phyloP scores from a whole-genome alignment of 2,888 invertebrate genomes.

The Leptopilina syphax region DNA sequence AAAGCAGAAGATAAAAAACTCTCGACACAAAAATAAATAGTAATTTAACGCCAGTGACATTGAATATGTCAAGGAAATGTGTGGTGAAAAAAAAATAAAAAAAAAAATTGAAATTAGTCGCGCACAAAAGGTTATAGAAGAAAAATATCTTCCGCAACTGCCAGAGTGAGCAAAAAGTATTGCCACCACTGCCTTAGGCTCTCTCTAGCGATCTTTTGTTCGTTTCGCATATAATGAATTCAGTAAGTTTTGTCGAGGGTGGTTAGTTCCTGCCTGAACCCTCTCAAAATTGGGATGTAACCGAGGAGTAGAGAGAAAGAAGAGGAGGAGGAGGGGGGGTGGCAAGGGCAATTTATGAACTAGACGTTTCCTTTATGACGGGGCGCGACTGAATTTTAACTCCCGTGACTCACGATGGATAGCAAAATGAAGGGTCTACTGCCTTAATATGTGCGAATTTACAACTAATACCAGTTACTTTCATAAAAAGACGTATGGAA shows the following conservation, averaged over 20 bases:
- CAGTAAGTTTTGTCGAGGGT: constrained; percentile 75
- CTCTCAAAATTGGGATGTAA: constrained; percentile 73
- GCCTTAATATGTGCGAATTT: constrained; percentile 40
- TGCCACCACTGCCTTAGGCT: constrained; percentile 66
- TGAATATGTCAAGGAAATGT: no score
- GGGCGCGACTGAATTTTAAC: constrained; percentile 74
- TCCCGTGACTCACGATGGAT: constrained; percentile 70
- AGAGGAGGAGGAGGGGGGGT: no score
- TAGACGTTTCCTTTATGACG: constrained; percentile 74
- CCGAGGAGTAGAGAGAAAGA: constrained; percentile 45
- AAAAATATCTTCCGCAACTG: constrained; percentile 39
- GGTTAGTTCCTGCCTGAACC: constrained; percentile 74
- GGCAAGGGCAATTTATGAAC: constrained; percentile 71
- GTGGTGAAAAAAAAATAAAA: neutral
- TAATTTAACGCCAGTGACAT: no score
- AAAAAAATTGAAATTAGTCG: constrained; percentile 34
- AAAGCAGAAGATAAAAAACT: no score
- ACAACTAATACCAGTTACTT: neutral
- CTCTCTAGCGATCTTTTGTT: constrained; percentile 69
- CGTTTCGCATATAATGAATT: constrained; percentile 71
- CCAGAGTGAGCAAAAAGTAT: constrained; percentile 56
- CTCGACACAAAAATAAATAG: no score
- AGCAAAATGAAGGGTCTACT: constrained; percentile 47
- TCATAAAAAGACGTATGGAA: no score
- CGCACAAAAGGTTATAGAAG: constrained; percentile 15